Evolutionary conservation across 2,113 vertebrate species (phyloP), one percentile per base, ranked within the genome.

Genomic region (Prunella himalayana): DNA sequence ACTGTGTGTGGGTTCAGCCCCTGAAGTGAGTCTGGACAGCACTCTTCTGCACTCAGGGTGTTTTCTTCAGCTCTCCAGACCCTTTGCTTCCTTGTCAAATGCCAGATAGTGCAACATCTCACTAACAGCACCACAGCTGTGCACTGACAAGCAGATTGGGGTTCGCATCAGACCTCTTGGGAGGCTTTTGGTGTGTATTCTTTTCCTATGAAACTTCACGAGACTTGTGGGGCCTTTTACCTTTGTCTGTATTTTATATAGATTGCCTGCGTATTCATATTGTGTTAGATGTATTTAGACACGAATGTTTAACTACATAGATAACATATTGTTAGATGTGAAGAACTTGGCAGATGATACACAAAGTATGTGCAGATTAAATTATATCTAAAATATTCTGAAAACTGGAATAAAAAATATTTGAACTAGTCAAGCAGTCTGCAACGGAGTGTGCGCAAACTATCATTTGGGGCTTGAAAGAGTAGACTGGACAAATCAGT

Each of bases 341-440:
- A 89, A 76, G 51, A 57, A 84, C 57, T 79, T 84, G 45, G 42
- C 65, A 76, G 5, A 33, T 94, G 95, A 97, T 88, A 82, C 76
- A 84, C 57, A 77, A 97, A 91, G 72, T 95, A 97, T 88, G 90
- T 91, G 87, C 87, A 91, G 88, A 78, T 92, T 95, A 96, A 97
- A 96, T 97, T 69, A 69, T 92, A 81, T 96, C 92, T 53, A 86
- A 95, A 94, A 75, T 65, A 72, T 70, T 82, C 50, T 77, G 68
- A 70, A 94, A 92, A 90, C 59, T 44, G 80, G 82, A 97, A 84
- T 96, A 71, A 95, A 86, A 96, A 60, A 33, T 42, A 59, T 90
- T 92, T 89, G 42, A 87, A 72, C 59, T 23, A 57, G 60, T 96
- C 77, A 91, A 82, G 73, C 1, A 17, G 21, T 90, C 90, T 95